phyloP scores from a whole-genome alignment of 2,113 vertebrate species.

The Phalacrocorax brasilianus region DNA sequence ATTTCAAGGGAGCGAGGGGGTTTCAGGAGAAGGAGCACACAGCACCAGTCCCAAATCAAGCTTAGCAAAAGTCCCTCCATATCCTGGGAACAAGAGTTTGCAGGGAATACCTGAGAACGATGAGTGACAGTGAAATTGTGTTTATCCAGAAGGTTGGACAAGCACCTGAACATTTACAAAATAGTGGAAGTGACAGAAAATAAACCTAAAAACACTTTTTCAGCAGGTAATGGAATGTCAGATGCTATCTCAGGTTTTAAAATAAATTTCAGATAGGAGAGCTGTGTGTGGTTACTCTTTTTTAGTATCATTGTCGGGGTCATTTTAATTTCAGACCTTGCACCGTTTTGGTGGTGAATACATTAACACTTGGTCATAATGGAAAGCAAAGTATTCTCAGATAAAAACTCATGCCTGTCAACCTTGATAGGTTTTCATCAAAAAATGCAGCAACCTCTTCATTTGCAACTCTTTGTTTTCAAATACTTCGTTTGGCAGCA shows the following conservation, averaged over 20 bases:
- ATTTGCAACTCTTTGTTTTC: slow-evolving; percentile 2
- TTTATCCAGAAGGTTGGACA: background rate
- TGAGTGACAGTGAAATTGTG: background rate
- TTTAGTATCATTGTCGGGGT: background rate
- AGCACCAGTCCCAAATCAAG: background rate
- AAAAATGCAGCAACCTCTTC: background rate
- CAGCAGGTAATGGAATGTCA: background rate
- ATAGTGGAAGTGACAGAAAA: background rate
- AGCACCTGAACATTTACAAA: background rate
- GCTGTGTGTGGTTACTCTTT: background rate
- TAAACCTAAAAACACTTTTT: background rate
- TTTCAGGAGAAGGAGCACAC: background rate
- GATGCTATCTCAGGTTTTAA: background rate
- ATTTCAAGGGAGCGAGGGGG: background rate
- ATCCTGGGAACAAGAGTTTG: background rate
- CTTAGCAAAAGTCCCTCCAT: background rate
- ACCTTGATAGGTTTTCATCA: background rate
- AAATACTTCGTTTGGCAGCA: background rate
- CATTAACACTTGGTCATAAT: background rate
- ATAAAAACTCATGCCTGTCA: background rate
- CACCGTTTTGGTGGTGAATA: background rate
- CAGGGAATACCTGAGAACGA: background rate
- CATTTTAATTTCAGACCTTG: background rate
- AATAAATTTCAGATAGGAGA: background rate
- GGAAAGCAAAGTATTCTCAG: background rate